Conservation (phyloP, 2,888 invertebrate species). For the Plebejus anna region DNA sequence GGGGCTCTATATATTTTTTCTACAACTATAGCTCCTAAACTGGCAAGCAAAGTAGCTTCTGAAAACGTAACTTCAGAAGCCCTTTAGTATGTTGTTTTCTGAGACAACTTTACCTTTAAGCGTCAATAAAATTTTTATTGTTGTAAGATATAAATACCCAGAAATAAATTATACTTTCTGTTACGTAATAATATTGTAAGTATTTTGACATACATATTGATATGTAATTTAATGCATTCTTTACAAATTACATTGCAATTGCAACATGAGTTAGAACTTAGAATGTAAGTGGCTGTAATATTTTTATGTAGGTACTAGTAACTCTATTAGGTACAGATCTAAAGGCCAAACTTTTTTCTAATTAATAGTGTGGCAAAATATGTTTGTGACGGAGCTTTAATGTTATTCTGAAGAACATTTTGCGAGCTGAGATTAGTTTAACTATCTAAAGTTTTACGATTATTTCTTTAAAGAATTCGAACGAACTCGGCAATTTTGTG, state of each 20-base stretch:
- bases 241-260: conserved; percentile 9
- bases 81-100: no score
- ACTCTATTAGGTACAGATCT: neutral
- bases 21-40: no score
- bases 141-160: conserved; percentile 6
- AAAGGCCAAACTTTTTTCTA: neutral
- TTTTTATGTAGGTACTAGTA: neutral
- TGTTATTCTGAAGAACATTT: neutral
- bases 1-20: no score
- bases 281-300: neutral
- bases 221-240: conserved; percentile 17
- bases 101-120: neutral
- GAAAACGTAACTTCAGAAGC: no score
- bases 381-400: neutral
- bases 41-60: no score
- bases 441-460: conserved; percentile 11
- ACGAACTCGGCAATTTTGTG: neutral
- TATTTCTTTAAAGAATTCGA: conserved; percentile 1
- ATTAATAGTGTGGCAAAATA: neutral
- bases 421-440: neutral
- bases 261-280: neutral
- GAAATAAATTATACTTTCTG: conserved; percentile 24
- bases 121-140: conserved; percentile 2
- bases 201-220: conserved; percentile 14
- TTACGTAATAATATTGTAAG: conserved; percentile 20